Conservation (phyloP, 2,888 invertebrate genomes). For the Harpagoxenus sublaevis region DNA sequence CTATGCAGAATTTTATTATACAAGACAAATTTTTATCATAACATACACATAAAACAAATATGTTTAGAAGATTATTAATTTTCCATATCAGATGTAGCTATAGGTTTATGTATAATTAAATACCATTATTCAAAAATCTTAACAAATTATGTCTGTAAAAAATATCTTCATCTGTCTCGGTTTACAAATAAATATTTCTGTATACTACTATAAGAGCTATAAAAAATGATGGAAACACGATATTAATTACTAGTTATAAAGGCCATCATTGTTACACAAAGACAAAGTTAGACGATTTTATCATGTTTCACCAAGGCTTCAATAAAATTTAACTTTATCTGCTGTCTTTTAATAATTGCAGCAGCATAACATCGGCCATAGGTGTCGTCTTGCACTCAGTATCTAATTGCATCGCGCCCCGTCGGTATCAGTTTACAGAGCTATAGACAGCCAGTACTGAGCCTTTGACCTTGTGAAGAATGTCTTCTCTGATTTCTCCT, state of each 20-base stretch:
- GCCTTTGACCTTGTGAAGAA: constrained; percentile 47
- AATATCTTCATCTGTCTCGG: not conserved
- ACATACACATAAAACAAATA: not conserved
- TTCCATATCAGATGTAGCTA: not conserved
- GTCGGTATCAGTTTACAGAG: constrained; percentile 33
- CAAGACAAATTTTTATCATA: not conserved
- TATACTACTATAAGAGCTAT: too few species aligned
- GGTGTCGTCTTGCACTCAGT: constrained; percentile 49
- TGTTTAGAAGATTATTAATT: not conserved
- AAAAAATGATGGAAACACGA: constrained; percentile 42
- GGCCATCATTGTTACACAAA: constrained; percentile 37
- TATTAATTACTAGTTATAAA: constrained; percentile 67
- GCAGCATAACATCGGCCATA: constrained; percentile 17
- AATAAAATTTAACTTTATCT: constrained; percentile 1
- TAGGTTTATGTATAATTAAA: not conserved
- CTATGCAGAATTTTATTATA: not conserved
- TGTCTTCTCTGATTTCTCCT: constrained; percentile 37
- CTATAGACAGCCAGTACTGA: not conserved
- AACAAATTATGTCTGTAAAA: not conserved
- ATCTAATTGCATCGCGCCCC: constrained; percentile 41
- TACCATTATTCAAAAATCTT: not conserved
- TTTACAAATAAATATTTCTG: too few species aligned
- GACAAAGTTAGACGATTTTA: not conserved
- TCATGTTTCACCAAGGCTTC: constrained; percentile 14
- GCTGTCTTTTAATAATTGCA: constrained; percentile 49